Conservation (phyloP, 1,140 invertebrate species). For the Gryllus bimaculatus region DNA sequence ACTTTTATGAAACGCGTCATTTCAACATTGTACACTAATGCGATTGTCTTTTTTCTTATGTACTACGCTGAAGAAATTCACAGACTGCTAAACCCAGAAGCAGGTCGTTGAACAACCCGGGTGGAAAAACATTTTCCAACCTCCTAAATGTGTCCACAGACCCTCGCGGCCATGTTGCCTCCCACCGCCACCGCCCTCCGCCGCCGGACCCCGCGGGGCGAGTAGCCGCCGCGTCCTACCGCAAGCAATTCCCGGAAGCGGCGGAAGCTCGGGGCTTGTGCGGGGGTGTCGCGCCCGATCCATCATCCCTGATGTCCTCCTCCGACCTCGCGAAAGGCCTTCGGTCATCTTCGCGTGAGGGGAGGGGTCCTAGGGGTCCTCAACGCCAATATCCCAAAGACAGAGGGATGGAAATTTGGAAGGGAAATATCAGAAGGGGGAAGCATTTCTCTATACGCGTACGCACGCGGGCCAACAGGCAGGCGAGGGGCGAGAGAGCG, state of each 20-base stretch:
- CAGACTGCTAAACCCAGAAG: too few relatives aligned
- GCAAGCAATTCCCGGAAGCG: not conserved
- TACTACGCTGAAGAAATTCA: too few relatives aligned
- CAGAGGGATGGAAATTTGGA: not conserved
- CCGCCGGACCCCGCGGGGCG: not conserved
- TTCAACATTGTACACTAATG: too few relatives aligned
- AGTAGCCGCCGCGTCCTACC: not conserved
- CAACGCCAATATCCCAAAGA: not conserved
- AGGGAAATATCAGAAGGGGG: not conserved
- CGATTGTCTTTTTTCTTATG: too few relatives aligned
- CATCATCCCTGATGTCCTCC: not conserved
- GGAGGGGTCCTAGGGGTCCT: not conserved
- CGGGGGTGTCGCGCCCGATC: not conserved
- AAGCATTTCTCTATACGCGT: not conserved
- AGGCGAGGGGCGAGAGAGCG: not conserved
- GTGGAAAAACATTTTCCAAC: too few relatives aligned
- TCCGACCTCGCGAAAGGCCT: not conserved
- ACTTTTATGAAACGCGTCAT: too few relatives aligned
- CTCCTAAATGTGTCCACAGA: too few relatives aligned
- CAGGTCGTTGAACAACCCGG: too few relatives aligned
- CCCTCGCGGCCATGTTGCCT: not conserved
- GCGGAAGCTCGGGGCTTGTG: not conserved
- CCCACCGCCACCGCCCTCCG: too few relatives aligned
- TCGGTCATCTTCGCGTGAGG: not conserved
- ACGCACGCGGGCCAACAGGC: not conserved